Evolutionary conservation across 2,113 vertebrate species (phyloP).

Genomic region (Agapornis roseicollis): DNA sequence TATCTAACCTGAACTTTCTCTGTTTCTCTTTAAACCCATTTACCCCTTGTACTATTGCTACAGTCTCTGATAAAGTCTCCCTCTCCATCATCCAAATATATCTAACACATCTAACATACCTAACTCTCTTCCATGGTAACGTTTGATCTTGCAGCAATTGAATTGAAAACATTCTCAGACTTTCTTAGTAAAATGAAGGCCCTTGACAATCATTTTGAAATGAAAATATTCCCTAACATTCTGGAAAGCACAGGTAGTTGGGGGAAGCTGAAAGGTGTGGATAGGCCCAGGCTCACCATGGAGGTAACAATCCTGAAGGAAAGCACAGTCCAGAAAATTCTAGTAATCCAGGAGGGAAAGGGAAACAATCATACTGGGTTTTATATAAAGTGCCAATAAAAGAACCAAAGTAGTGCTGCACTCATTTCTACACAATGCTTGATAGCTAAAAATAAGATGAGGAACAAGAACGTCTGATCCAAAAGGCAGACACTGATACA

Average conservation of each 20-base stretch:
- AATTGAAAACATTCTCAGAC: constrained; percentile 25
- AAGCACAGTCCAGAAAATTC: not conserved
- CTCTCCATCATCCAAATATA: not conserved
- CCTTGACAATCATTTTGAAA: not conserved
- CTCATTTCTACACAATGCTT: not conserved
- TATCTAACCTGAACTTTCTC: not conserved
- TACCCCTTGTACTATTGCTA: not conserved
- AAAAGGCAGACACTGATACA: not conserved
- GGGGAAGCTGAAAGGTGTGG: not conserved
- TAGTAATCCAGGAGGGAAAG: not conserved
- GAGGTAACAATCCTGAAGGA: not conserved
- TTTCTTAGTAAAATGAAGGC: not conserved
- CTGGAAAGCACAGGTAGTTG: not conserved
- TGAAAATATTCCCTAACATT: not conserved
- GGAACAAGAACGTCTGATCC: not conserved
- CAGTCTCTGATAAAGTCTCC: not conserved
- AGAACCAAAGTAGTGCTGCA: not conserved
- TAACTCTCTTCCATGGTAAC: not conserved
- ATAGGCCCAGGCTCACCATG: not conserved
- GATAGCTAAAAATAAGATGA: not conserved
- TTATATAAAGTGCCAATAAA: not conserved
- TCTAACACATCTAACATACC: not conserved
- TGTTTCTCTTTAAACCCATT: not conserved
- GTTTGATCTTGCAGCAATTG: not conserved
- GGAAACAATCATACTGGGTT: not conserved